Evolutionary conservation across 2,113 vertebrate species (phyloP), one percentile per base, ranked within the genome.

Genomic region (Tachycineta bicolor): DNA sequence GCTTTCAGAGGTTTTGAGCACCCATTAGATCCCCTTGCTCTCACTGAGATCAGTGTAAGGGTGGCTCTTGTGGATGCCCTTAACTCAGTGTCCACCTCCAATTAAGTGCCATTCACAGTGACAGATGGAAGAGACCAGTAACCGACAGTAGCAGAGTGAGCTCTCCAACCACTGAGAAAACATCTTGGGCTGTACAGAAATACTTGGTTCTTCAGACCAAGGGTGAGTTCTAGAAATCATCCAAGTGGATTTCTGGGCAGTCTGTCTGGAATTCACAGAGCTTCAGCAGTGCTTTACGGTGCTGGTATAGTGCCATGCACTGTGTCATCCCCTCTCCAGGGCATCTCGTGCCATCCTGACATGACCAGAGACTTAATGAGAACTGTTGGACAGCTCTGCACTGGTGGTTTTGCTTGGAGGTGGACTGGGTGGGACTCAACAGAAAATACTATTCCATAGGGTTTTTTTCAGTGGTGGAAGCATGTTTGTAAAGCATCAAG

Each of bases 11-110:
- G 6, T 69, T 2, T 13, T 59, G 12, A 44, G 31, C 41, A 25
- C 9, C 6, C 41, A 56, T 26, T 43, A 25, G 11, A 18, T 33
- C 6, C 26, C 25, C 9, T 64, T 68, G 26, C 6, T 77, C 10
- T 83, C 2, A 1, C n/a, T n/a, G 68, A 52, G 25, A 5, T 58
- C 8, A 49, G 11, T 0, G 0, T 14, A 34, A 65, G 33, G 11
- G 28, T 65, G 41, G n/a, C 8, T 14, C 14, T 70, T 31, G 24
- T 65, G 31, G 15, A 12, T 69, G 19, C 11, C 2, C 76, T 85
- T 46, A 88, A 56, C 28, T 89, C 14, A 2, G 15, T 37, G 19
- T 69, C 43, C 37, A 39, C 41, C 31, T 76, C 17, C 8, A 44
- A n/a, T 31, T 31, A 76, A n/a, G 23, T 49, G n/a, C 31, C n/a